Conservation (phyloP, 1,140 invertebrate genomes). For the Gryllus bimaculatus region DNA sequence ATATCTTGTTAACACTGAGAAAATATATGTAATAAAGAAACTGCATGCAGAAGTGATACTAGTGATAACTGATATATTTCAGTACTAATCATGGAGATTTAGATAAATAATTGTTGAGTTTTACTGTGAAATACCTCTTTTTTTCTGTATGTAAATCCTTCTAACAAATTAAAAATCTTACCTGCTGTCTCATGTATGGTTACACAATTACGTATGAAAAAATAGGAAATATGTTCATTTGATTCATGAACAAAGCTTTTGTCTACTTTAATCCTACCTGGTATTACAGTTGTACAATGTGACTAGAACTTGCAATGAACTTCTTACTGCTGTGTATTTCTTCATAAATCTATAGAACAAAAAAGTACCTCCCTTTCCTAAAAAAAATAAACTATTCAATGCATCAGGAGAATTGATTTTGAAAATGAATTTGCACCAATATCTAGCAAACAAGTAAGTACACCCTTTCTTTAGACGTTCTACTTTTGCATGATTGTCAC, state of each 20-base stretch:
- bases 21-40: too few relatives aligned
- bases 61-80: too few relatives aligned
- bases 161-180: too few relatives aligned
- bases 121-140: too few relatives aligned
- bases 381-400: too few relatives aligned
- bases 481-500: not conserved
- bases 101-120: too few relatives aligned
- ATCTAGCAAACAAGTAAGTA: not conserved
- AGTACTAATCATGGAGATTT: too few relatives aligned
- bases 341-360: not conserved
- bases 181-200: too few relatives aligned
- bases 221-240: not conserved
- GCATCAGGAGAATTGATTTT: not conserved
- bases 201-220: not conserved
- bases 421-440: not conserved
- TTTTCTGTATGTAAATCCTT: too few relatives aligned
- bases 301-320: not conserved
- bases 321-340: not conserved
- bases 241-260: not conserved
- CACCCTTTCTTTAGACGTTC: not conserved
- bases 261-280: not conserved
- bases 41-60: too few relatives aligned
- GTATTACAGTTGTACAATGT: not conserved
- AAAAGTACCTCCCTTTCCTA: too few relatives aligned
- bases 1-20: too few relatives aligned